phyloP scores from a whole-genome alignment of 2,888 invertebrate genomes.

The Macropis europaea region DNA sequence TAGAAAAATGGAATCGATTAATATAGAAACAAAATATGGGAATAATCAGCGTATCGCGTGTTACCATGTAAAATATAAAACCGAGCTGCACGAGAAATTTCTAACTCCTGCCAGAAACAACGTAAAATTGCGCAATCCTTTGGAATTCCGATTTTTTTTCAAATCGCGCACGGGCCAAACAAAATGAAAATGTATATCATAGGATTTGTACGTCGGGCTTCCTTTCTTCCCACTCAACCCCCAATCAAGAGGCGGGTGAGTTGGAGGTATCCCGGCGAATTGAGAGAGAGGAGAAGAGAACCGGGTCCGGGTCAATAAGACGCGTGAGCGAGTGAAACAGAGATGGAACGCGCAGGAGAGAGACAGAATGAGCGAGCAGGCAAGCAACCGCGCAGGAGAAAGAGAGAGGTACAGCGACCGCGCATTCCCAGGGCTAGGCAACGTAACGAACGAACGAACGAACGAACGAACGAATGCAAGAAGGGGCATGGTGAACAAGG shows the following conservation, averaged over 20 bases:
- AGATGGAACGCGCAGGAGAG: slow-evolving; percentile 65
- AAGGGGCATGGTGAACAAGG: slow-evolving; percentile 46
- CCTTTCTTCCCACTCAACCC: slow-evolving; percentile 59
- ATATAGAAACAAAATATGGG: slow-evolving; percentile 21
- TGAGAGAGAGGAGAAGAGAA: slow-evolving; percentile 75
- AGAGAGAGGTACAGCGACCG: slow-evolving; percentile 73
- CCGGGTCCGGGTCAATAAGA: slow-evolving; percentile 80
- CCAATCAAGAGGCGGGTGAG: slow-evolving; percentile 61
- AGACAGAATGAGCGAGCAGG: slow-evolving; percentile 70
- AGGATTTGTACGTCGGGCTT: slow-evolving; percentile 63
- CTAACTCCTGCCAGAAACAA: slow-evolving; percentile 2
- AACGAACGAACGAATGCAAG: slow-evolving; percentile 55
- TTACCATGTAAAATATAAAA: slow-evolving; percentile 2
- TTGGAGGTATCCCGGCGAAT: slow-evolving; percentile 65
- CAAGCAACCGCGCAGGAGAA: slow-evolving; percentile 68
- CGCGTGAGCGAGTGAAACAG: slow-evolving; percentile 74
- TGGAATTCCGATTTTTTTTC: slow-evolving; percentile 31
- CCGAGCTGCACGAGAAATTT: slow-evolving; percentile 11
- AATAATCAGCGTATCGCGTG: slow-evolving; percentile 24
- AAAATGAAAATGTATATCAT: slow-evolving; percentile 69
- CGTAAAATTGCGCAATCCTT: slow-evolving; percentile 24
- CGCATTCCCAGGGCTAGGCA: slow-evolving; percentile 78
- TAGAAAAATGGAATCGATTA: slow-evolving; percentile 16
- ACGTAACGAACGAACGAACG: slow-evolving; percentile 74
- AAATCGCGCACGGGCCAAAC: slow-evolving; percentile 45